Conservation (phyloP, 2,113 vertebrate genomes). For the Paratilapia polleni region DNA sequence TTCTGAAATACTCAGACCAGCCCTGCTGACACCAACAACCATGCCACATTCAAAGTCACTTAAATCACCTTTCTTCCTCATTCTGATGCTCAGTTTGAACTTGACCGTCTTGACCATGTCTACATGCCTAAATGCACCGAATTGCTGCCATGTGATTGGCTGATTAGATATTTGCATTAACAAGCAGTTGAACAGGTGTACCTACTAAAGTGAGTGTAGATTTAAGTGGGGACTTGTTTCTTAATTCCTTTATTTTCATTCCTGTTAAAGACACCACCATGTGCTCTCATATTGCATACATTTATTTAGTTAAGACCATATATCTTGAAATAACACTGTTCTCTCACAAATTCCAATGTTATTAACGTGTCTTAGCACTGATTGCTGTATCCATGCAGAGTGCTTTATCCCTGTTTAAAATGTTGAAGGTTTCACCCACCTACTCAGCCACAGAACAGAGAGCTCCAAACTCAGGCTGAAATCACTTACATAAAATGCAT, state of each 20-base stretch:
- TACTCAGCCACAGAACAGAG: constrained; percentile 45
- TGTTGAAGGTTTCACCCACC: constrained; percentile 46
- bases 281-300: neutral
- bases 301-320: neutral
- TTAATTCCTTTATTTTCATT: neutral
- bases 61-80: neutral
- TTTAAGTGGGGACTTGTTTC: neutral
- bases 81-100: neutral
- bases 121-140: neutral
- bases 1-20: neutral
- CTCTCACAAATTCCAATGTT: constrained; percentile 10
- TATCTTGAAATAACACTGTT: constrained; percentile 19
- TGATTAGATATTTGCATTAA: neutral
- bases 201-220: neutral
- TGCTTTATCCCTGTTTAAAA: constrained; percentile 39
- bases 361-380: constrained; percentile 41
- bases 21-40: too few species aligned
- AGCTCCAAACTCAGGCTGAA: constrained; percentile 21
- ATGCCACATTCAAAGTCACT: neutral
- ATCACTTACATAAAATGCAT: constrained; percentile 25
- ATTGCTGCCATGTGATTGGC: neutral
- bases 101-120: neutral
- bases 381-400: constrained; percentile 34
- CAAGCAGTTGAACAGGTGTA: neutral
- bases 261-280: neutral